Evolutionary conservation across 2,888 invertebrate species (phyloP).

Genomic region (Dione juno): DNA sequence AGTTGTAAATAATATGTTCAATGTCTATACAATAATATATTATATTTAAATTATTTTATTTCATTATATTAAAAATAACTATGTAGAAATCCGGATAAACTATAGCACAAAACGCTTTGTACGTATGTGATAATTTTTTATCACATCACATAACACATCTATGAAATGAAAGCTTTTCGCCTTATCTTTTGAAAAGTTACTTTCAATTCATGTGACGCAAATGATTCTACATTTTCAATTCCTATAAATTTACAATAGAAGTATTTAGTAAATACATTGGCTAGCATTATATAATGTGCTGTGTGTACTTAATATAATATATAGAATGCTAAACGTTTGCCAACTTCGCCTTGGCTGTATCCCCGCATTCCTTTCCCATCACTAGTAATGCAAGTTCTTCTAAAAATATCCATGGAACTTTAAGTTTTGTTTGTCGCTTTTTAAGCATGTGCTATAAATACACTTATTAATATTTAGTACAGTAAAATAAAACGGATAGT

Average conservation of each 20-base stretch:
- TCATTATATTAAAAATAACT: no score
- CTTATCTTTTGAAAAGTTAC: no score
- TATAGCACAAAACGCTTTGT: no score
- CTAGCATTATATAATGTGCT: neutral
- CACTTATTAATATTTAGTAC: neutral
- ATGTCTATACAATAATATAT: no score
- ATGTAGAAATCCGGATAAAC: no score
- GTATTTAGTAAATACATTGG: neutral
- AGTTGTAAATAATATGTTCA: no score
- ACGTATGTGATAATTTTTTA: no score
- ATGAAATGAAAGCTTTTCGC: no score
- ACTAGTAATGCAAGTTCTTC: slow-evolving; percentile 30
- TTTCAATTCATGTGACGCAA: no score
- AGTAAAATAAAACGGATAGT: no score
- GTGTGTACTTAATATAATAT: neutral
- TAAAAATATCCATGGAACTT: slow-evolving; percentile 30
- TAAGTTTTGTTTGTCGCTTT: neutral
- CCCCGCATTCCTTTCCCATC: slow-evolving; percentile 39
- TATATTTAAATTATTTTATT: no score
- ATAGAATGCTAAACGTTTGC: slow-evolving; percentile 23
- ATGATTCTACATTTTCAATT: neutral
- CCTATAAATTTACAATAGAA: neutral
- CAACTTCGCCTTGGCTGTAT: slow-evolving; percentile 38
- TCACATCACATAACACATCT: no score
- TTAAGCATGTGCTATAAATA: neutral